A percentile compares a stretch with the other conserved stretches of the same genome.
Conservation (phyloP, 2,888 invertebrate genomes). For the Watsonalla cultraria region DNA sequence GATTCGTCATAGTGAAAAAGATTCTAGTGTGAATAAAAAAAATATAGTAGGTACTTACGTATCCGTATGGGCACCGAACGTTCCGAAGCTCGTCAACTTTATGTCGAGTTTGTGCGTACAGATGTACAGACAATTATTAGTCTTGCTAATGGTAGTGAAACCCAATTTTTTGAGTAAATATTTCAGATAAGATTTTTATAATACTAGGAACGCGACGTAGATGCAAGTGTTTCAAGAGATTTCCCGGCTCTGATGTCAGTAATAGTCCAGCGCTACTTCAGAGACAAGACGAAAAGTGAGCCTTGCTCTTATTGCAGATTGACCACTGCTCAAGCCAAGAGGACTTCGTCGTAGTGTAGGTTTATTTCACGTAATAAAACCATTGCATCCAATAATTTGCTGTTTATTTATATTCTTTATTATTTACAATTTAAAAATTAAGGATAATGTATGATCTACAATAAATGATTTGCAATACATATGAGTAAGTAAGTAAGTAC, state of each 20-base stretch:
- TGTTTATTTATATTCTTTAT: neutral
- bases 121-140: too few species aligned
- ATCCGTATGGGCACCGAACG: too few species aligned
- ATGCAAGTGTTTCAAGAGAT: conserved; percentile 51
- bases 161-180: too few species aligned
- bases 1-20: too few species aligned
- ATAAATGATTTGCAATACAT: neutral
- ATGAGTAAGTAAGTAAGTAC: too few species aligned
- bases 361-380: too few species aligned
- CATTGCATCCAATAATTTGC: neutral
- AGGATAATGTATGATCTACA: neutral
- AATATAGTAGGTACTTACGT: too few species aligned
- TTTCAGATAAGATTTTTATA: too few species aligned
- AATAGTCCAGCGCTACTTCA: conserved; percentile 80
- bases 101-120: too few species aligned
- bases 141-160: too few species aligned
- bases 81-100: too few species aligned
- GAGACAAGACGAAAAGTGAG: conserved; percentile 51
- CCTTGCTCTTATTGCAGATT: neutral
- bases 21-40: too few species aligned
- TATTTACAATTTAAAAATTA: neutral
- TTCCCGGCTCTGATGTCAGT: conserved; percentile 79
- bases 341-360: neutral
- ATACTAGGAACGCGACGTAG: conserved; percentile 56
- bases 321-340: neutral